Conservation (phyloP, 2,797 vertebrate species). For the Takifugu rubripes region DNA sequence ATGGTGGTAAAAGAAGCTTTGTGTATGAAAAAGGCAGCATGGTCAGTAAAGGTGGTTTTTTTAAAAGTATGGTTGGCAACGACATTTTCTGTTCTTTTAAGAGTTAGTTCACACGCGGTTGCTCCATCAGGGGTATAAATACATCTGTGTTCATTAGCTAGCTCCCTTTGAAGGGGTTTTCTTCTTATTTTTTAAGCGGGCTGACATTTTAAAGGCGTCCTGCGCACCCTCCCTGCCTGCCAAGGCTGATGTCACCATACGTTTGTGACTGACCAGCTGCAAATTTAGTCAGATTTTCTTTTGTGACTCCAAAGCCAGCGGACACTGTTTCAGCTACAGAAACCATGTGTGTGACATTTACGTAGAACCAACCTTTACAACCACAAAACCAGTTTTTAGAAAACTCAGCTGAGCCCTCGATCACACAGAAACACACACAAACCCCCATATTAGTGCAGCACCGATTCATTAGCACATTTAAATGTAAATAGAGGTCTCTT, state of each 20-base stretch:
- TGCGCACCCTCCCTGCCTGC: constrained; percentile 34
- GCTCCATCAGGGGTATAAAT: constrained; percentile 53
- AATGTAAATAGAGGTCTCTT: no score
- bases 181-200: constrained; percentile 23
- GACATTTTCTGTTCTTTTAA: constrained; percentile 4
- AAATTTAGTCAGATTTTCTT: constrained; percentile 48
- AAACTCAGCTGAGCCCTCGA: no score
- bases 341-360: background rate
- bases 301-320: constrained; percentile 16
- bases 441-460: background rate
- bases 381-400: no score
- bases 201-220: constrained; percentile 62
- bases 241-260: constrained; percentile 31
- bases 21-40: constrained; percentile 6
- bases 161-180: constrained; percentile 55
- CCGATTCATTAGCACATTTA: no score
- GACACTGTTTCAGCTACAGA: background rate
- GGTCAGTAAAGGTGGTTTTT: background rate
- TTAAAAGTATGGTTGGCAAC: background rate
- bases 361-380: background rate
- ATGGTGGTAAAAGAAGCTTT: no score
- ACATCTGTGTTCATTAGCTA: constrained; percentile 46
- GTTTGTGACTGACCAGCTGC: constrained; percentile 36
- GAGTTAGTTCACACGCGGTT: constrained; percentile 44
- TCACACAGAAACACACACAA: background rate